phyloP scores from a whole-genome alignment of 2,888 invertebrate genomes.

The Cheiracanthium punctorium region DNA sequence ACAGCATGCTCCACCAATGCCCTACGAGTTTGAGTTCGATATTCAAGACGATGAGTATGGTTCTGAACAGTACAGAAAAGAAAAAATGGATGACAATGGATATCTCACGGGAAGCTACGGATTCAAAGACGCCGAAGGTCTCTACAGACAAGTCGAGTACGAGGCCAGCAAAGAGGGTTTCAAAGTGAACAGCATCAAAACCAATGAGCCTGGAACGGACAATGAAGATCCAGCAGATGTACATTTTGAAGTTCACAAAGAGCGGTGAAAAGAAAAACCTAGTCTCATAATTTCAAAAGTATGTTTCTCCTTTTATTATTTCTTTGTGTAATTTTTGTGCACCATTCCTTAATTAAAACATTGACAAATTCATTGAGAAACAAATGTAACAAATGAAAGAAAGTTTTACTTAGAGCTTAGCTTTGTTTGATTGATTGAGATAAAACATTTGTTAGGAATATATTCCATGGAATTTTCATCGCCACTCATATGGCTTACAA shows the following conservation, averaged over 20 bases:
- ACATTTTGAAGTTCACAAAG: constrained; percentile 47
- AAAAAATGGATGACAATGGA: constrained; percentile 56
- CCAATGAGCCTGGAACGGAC: constrained; percentile 56
- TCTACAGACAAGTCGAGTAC: constrained; percentile 52
- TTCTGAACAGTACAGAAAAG: constrained; percentile 38
- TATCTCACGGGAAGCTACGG: constrained; percentile 52
- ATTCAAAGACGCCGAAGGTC: constrained; percentile 47
- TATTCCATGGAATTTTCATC: too few relatives aligned
- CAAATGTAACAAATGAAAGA: too few relatives aligned
- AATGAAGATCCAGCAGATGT: constrained; percentile 59
- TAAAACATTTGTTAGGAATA: too few relatives aligned
- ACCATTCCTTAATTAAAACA: too few relatives aligned
- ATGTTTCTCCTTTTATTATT: background rate
- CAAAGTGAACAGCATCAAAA: constrained; percentile 38
- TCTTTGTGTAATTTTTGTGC: too few relatives aligned
- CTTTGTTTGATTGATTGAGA: too few relatives aligned
- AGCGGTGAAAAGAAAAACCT: constrained; percentile 6
- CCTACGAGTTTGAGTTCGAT: constrained; percentile 55
- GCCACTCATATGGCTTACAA: too few relatives aligned
- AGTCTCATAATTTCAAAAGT: background rate
- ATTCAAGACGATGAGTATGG: constrained; percentile 58
- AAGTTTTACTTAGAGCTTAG: too few relatives aligned
- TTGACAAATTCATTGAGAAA: too few relatives aligned
- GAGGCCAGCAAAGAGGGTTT: constrained; percentile 59
- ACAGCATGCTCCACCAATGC: constrained; percentile 44